Evolutionary conservation across 2,113 vertebrate species (phyloP).

Genomic region (Salvator merianae): DNA sequence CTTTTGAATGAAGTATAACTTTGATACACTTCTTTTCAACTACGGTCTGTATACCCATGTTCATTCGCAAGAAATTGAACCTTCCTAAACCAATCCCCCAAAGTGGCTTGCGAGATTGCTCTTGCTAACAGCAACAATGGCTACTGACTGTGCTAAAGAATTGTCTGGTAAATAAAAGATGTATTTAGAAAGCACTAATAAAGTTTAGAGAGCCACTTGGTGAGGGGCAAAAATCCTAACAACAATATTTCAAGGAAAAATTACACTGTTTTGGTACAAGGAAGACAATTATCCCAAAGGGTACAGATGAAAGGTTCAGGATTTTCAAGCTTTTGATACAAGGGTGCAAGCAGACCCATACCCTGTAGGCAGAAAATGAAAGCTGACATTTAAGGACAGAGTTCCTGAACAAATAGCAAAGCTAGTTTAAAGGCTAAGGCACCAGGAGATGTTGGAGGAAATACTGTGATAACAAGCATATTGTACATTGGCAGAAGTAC

Average conservation of each 20-base stretch:
- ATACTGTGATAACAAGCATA: not conserved
- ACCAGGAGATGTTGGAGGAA: slow-evolving; percentile 46
- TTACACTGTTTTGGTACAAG: slow-evolving; percentile 31
- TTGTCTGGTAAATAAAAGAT: slow-evolving; percentile 55
- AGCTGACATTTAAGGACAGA: slow-evolving; percentile 51
- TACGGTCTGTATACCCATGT: not conserved
- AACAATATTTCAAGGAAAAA: slow-evolving; percentile 34
- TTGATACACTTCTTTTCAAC: slow-evolving; percentile 5
- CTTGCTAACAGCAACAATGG: slow-evolving; percentile 32
- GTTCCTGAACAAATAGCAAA: slow-evolving; percentile 43
- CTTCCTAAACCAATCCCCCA: slow-evolving; percentile 42
- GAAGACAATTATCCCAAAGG: slow-evolving; percentile 47
- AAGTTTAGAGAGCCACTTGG: slow-evolving; percentile 49
- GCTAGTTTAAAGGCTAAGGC: slow-evolving; percentile 34
- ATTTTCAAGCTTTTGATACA: slow-evolving; percentile 43
- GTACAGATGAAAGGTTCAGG: slow-evolving; percentile 47
- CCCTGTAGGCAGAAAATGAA: slow-evolving; percentile 47
- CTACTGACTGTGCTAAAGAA: slow-evolving; percentile 45
- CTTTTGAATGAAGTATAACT: slow-evolving; percentile 25
- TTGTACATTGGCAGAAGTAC: slow-evolving; percentile 36
- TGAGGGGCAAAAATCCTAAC: slow-evolving; percentile 46
- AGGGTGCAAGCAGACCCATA: slow-evolving; percentile 29
- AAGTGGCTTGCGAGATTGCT: slow-evolving; percentile 40
- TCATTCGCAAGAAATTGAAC: slow-evolving; percentile 57
- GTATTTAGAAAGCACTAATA: slow-evolving; percentile 48